phyloP scores from a whole-genome alignment of 2,888 invertebrate species.

The Orgyia antiqua region DNA sequence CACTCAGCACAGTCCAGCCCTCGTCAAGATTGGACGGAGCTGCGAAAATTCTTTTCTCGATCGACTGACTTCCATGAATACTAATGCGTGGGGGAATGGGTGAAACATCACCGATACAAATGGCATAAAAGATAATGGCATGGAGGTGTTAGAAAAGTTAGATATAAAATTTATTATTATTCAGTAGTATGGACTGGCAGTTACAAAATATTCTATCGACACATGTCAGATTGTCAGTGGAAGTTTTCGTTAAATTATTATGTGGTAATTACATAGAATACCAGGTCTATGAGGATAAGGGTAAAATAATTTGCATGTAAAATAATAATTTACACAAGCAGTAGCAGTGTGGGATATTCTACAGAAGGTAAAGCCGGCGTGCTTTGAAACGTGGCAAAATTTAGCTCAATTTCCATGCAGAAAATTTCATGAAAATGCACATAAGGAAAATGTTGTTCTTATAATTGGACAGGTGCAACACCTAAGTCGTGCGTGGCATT shows the following conservation, averaged over 20 bases:
- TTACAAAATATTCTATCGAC: no score
- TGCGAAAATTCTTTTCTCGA: constrained; percentile 71
- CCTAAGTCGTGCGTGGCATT: constrained; percentile 68
- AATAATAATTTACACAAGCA: constrained; percentile 50
- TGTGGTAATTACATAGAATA: no score
- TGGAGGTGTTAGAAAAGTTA: constrained; percentile 35
- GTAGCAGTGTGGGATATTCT: constrained; percentile 39
- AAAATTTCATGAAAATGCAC: constrained; percentile 70
- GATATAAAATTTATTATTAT: no score
- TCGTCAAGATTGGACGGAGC: constrained; percentile 61
- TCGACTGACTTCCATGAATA: constrained; percentile 74
- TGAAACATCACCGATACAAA: constrained; percentile 55
- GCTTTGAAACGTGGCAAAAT: constrained; percentile 48
- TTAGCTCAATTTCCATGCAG: constrained; percentile 58
- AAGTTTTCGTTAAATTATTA: no score
- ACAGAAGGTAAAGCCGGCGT: constrained; percentile 22
- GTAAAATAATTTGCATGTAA: constrained; percentile 23
- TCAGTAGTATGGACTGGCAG: no score
- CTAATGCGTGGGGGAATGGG: constrained; percentile 57
- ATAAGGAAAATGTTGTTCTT: constrained; percentile 65
- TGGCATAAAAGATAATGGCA: constrained; percentile 49
- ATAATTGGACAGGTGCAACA: constrained; percentile 70
- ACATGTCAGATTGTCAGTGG: no score
- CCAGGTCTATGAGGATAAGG: no score
- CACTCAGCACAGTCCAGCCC: constrained; percentile 60